Evolutionary conservation across 1,140 invertebrate genomes (phyloP), one percentile per base, ranked within the genome.

Genomic region (Trypoxylus dichotomus): DNA sequence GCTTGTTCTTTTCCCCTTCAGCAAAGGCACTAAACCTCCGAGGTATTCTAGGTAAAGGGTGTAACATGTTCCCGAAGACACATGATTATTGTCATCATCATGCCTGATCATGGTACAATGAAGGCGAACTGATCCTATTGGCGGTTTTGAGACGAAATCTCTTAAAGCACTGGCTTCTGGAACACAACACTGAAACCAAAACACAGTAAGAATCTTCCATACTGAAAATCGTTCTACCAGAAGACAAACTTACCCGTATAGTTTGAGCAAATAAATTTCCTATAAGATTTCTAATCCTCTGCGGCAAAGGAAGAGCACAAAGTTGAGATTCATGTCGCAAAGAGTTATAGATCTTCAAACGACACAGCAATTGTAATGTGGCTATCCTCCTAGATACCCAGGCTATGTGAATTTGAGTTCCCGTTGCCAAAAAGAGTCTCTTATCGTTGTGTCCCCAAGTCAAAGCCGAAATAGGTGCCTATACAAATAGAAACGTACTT

Each of bases 401-500:
- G 29, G 96, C 97, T 71, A 97, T 95, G 85, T 98, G 96, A 81
- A 95, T 92, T 82, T 93, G 91, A 7, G 92, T 90, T 13, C 97
- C 97, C 13, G 96, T 97, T 13, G 97, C 96, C 32, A 99, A 90
- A 85, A 99, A 98, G 37, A 99, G 86, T 2, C 97, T 89, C 80
- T 96, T 94, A 83, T 98, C 98, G 86, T 98, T 97, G 88, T 99
- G 97, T 37, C 97, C 98, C 97, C 97, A 99, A 1, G 97, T 99
- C 81, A 99, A 88, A 5, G 97, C 96, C 42, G 95, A 96, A 43
- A 98, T 94, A 5, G 93, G 92, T 81, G 93, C 91, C 94, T 96
- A 82, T 77, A 87, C 47, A 13, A 58, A 54, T 54, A 2, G 11
- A 15, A 54, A 58, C 0, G 10, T 58, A 58, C 21, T 58, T 13